Conservation (phyloP, 2,113 vertebrate species). For the Corynorhinus townsendii region DNA sequence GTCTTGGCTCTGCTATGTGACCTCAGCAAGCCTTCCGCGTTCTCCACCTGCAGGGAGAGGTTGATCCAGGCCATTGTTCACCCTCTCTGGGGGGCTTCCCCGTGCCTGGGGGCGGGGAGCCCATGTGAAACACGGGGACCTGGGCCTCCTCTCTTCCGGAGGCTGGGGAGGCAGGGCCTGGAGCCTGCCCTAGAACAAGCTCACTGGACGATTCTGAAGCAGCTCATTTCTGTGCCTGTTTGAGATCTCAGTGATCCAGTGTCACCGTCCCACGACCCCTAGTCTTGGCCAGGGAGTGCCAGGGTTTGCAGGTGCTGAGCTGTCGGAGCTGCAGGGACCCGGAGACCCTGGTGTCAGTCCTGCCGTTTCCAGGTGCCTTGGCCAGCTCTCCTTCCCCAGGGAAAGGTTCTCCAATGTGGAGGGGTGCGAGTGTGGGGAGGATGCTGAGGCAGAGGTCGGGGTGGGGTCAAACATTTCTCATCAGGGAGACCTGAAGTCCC, state of each 20-base stretch:
- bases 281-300: neutral
- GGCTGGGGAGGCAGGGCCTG: neutral
- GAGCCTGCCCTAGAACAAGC: neutral
- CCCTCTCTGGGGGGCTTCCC: neutral
- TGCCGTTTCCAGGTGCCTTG: neutral
- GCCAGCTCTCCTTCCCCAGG: neutral
- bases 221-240: neutral
- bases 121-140: neutral
- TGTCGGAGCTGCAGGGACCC: neutral
- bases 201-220: neutral
- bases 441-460: neutral
- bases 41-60: neutral
- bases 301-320: neutral
- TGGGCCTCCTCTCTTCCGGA: neutral
- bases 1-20: neutral
- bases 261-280: fast-evolving
- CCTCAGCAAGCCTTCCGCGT: neutral
- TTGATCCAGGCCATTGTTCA: neutral
- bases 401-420: neutral
- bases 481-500: neutral
- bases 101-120: too few species aligned
- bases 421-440: neutral
- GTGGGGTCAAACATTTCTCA: neutral
- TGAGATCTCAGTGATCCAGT: neutral
- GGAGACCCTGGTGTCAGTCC: neutral